Conservation (phyloP, 2,888 invertebrate species). For the Antheraea yamamai region DNA sequence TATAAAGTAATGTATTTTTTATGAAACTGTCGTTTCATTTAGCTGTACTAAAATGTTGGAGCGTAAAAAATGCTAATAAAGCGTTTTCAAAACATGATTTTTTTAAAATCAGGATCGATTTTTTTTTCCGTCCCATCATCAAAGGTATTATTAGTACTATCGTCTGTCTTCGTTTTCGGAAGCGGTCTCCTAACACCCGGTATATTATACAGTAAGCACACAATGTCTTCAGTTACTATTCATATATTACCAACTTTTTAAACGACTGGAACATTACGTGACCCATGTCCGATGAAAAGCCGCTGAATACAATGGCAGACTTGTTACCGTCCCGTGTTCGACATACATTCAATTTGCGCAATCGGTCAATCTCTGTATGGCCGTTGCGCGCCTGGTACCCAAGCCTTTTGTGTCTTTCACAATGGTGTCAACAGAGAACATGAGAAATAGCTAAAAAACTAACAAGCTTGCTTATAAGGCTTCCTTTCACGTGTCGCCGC, state of each 20-base stretch:
- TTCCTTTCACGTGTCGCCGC: too few relatives aligned
- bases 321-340: constrained; percentile 59
- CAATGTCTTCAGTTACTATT: constrained; percentile 12
- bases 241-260: constrained; percentile 30
- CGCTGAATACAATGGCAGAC: constrained; percentile 58
- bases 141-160: too few relatives aligned
- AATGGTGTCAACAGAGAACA: constrained; percentile 55
- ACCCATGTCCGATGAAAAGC: constrained; percentile 60
- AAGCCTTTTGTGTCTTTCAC: constrained; percentile 62
- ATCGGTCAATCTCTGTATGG: constrained; percentile 72
- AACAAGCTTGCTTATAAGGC: constrained; percentile 30
- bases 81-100: too few relatives aligned
- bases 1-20: too few relatives aligned
- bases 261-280: constrained; percentile 47
- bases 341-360: constrained; percentile 76
- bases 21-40: too few relatives aligned
- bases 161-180: too few relatives aligned
- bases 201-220: not conserved
- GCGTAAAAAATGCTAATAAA: too few relatives aligned
- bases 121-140: too few relatives aligned
- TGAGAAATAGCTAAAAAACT: constrained; percentile 54
- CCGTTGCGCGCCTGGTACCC: constrained; percentile 62
- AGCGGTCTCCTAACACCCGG: too few relatives aligned
- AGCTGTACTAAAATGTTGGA: too few relatives aligned
- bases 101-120: too few relatives aligned